Evolutionary conservation across 2,797 vertebrate species (phyloP), one percentile per base, ranked within the genome.

Genomic region (Podargus strigoides): DNA sequence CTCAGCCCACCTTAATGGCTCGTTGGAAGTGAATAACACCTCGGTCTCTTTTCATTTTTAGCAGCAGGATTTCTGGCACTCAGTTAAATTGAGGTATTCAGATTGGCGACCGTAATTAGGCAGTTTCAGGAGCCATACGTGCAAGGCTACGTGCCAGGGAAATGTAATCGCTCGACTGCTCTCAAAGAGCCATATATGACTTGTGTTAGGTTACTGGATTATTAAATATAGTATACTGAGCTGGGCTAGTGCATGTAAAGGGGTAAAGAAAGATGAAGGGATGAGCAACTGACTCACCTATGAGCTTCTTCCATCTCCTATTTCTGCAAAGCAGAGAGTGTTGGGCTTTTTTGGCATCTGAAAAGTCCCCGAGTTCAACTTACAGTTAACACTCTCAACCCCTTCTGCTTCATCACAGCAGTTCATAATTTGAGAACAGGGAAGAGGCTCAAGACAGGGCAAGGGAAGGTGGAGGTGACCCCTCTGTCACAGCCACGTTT

Each of bases 321-420:
- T 30, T 79, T 52, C 9, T 34, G 17, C 36, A 62, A 70, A 2
- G 7, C 42, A 46, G 18, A 9, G 4, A 4, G 27, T 24, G 46
- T 47, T 47, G 13, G 37, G 12, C 6, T 9, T 30, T 44, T 62
- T 52, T n/a, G 37, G 13, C 47, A 62, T n/a, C 34, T 23, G 47
- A 56, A 26, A 52, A 66, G 9, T 7, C 4, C 26, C 36, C 0
- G 24, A n/a, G 39, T 30, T 70, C 66, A 50, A 0, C 14, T 6
- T 12, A 7, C 0, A 5, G 52, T 3, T 32, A 42, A 22, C 2
- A 10, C 12, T 16, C 42, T 7, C 1, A 28, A 19, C 2, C 15
- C 36, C 34, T 46, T 14, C 72, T 13, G 15, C 46, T 37, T 28
- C 14, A 2, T 37, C 34, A 53, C 27, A n/a, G 21, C 19, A 32